These are phyloP conservation scores for Eulithis prunata DNA, from an alignment of 2,888 invertebrate species.

Conservation along the genomic window DNA sequence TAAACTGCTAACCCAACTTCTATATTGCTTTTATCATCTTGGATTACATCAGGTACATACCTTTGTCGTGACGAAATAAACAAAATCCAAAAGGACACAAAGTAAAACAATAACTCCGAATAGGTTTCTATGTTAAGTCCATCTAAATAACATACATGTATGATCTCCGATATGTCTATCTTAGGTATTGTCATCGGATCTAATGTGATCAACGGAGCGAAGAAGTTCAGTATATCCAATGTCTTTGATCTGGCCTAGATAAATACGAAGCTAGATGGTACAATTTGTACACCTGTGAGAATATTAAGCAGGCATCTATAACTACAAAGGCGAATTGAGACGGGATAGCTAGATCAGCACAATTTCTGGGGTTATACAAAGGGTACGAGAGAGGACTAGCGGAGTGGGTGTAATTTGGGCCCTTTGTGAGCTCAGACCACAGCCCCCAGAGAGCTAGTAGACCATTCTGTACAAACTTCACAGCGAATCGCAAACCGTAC, in stretches of 20 bases:
- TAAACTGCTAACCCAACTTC: no score
- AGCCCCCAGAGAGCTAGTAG: conserved; percentile 18
- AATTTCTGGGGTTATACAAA: conserved; percentile 55
- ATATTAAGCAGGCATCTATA: conserved; percentile 37
- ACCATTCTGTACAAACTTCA: conserved; percentile 16
- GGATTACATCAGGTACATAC: no score
- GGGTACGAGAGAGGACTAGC: conserved; percentile 50
- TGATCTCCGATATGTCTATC: background rate
- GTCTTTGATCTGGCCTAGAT: conserved; percentile 28
- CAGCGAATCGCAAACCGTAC: conserved; percentile 1
- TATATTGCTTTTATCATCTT: no score
- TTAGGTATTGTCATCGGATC: conserved; percentile 7
- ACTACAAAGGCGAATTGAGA: conserved; percentile 49
- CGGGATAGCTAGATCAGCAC: conserved; percentile 58
- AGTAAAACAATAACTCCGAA: no score
- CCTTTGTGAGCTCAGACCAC: conserved; percentile 58
- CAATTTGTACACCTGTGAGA: conserved; percentile 31
- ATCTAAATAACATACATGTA: no score
- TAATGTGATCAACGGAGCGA: conserved; percentile 12
- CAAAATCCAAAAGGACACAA: no score
- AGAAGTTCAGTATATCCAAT: conserved; percentile 15
- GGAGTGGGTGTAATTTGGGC: conserved; percentile 62
- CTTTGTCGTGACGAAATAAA: no score
- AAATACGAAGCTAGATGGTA: conserved; percentile 4
- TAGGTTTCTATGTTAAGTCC: no score